Evolutionary conservation across 1,140 invertebrate species (phyloP).

Genomic region (Eueides isabella): DNA sequence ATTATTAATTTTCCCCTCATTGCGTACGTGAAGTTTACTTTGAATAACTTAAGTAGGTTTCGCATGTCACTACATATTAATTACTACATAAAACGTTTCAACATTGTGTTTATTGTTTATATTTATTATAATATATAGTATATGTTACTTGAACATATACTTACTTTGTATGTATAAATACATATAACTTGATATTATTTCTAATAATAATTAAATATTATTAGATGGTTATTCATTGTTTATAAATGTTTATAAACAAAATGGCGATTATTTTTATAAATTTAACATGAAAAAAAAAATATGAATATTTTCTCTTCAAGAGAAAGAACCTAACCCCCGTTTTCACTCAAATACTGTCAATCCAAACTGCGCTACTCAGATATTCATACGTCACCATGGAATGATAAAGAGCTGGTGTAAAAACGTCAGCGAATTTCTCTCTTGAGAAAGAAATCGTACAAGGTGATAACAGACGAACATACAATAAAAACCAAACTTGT

Average conservation of each 20-base stretch:
- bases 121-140: not conserved
- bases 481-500: constrained; percentile 34
- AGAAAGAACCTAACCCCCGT: too few species aligned
- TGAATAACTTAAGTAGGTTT: not conserved
- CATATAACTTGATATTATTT: too few species aligned
- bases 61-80: not conserved
- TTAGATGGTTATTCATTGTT: too few species aligned
- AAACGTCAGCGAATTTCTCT: not conserved
- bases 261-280: too few species aligned
- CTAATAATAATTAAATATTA: not conserved
- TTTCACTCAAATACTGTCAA: too few species aligned
- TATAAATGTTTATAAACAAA: too few species aligned
- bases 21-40: not conserved
- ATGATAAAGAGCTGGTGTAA: not conserved
- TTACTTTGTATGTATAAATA: too few species aligned
- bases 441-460: not conserved
- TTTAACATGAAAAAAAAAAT: too few species aligned
- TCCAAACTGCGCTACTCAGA: not conserved
- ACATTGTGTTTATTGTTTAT: not conserved
- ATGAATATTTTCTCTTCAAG: too few species aligned
- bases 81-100: not conserved
- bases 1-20: not conserved
- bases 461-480: not conserved
- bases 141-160: too few species aligned
- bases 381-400: not conserved